Evolutionary conservation across 2,113 vertebrate species (phyloP).

Genomic region (Craseonycteris thonglongyai): DNA sequence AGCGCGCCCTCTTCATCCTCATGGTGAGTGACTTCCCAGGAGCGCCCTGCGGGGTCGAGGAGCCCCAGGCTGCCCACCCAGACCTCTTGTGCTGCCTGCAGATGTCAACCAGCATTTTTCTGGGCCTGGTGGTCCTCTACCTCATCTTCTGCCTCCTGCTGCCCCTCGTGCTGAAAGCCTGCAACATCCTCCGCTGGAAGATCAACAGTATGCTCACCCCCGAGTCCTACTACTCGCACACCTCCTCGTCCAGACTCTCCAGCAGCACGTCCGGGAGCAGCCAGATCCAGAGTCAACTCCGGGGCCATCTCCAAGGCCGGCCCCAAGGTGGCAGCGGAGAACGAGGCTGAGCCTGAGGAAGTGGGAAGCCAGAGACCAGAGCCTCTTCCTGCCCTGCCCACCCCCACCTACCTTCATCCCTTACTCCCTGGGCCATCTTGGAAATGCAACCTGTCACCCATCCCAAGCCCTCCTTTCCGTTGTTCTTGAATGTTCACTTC

Average conservation of each 20-base stretch:
- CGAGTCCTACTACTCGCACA: background rate
- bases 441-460: background rate
- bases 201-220: slow-evolving; percentile 17
- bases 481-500: background rate
- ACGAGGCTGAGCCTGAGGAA: background rate
- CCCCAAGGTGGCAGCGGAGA: too few species aligned
- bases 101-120: background rate
- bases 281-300: rapidly evolving
- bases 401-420: background rate
- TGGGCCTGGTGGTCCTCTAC: slow-evolving; percentile 35
- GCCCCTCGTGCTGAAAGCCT: background rate
- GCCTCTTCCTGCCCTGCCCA: background rate
- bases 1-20: background rate
- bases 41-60: background rate
- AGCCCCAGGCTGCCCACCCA: too few species aligned
- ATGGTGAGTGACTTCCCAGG: slow-evolving; percentile 1
- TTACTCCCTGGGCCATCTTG: background rate
- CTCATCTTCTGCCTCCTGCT: slow-evolving; percentile 9
- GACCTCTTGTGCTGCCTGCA: background rate
- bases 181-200: background rate
- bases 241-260: background rate
- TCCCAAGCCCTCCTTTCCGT: background rate
- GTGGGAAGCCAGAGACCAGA: background rate
- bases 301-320: too few species aligned
- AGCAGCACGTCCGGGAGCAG: background rate